Base-by-base conservation (phyloP, 2,888 invertebrate genomes). In the Schrankia costaestrigalis region DNA sequence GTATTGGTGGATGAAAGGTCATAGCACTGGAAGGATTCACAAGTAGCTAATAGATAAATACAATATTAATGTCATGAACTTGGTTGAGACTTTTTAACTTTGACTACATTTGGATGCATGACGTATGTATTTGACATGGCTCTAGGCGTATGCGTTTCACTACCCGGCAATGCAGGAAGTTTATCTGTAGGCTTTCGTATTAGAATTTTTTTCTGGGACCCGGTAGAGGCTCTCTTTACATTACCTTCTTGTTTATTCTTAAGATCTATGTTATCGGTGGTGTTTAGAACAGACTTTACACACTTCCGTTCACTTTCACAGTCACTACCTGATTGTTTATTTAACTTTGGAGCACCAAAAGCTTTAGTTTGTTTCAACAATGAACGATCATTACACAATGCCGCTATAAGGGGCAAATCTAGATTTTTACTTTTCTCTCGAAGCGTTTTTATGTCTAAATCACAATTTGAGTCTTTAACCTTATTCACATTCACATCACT, bases 321-420 rank as follows among this genome's bases (percentile, higher is more conserved):
- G 71, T 85, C 79, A 80, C 74, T 79, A 62, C 58, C 63, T 63
- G 76, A 66, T 49, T 77, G 77, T 67, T 77, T 84, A 51, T 47
- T 67, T 59, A 71, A 91, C 74, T 93, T 94, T 32, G 94, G 93
- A 89, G 93, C 90, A 48, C 93, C 94, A 71, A 94, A 94, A 11
- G 95, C 95, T 77, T 95, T 95, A 30, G 95, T 96, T 81, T 96
- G 96, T 79, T 95, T 95, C 39, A 96, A 88, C 63, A 97, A 90
- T 40, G 96, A 95, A 38, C 95, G 92, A 79, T 97, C 97, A 74
- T 97, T 97, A 88, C 97, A 97, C 56, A 97, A 89, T 8, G 97
- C 97, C 40, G 96, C 95, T 69, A 97, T 97, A 42, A 98, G 89
- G 11, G 97, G 97, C 76, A 97, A 89, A 82, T 97, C 96, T 65